phyloP scores from a whole-genome alignment of 2,113 vertebrate species.

The Fregata magnificens region DNA sequence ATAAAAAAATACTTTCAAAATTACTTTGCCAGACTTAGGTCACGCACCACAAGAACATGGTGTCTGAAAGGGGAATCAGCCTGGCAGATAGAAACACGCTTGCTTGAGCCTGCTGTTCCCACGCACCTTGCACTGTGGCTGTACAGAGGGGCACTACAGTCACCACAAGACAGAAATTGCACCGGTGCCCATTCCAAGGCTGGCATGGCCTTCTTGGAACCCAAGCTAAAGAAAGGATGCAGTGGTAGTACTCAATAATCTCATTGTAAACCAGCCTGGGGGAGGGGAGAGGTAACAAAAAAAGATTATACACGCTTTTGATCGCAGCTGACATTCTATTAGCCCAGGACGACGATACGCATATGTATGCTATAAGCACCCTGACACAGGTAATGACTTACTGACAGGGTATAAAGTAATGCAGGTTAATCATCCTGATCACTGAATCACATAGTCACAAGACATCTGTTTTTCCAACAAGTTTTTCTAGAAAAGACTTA shows the following conservation, averaged over 20 bases:
- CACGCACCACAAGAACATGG: not conserved
- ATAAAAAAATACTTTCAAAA: not conserved
- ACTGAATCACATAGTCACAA: not conserved
- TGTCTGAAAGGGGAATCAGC: not conserved
- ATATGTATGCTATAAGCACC: not conserved
- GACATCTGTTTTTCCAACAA: not conserved
- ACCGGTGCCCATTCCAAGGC: not conserved
- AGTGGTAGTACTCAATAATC: not conserved
- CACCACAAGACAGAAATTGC: not conserved
- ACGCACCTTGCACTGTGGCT: not conserved
- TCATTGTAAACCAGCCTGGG: not conserved
- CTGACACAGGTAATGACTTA: not conserved
- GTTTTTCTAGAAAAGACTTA: constrained; percentile 43
- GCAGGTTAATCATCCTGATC: not conserved
- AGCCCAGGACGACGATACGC: not conserved
- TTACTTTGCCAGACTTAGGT: not conserved
- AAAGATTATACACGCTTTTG: not conserved
- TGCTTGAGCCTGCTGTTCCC: not conserved
- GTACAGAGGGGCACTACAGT: not conserved
- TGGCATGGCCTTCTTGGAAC: not conserved
- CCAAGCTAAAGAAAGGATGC: not conserved
- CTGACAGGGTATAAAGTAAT: not conserved
- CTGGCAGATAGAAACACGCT: not conserved
- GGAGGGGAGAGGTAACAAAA: not conserved
- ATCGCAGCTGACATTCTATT: not conserved